Percentiles rank a stretch among this genome's conserved stretches.
These are phyloP conservation scores for Synergus umbraculus DNA, from an alignment of 2,888 invertebrate genomes.

Conservation along the genomic window DNA sequence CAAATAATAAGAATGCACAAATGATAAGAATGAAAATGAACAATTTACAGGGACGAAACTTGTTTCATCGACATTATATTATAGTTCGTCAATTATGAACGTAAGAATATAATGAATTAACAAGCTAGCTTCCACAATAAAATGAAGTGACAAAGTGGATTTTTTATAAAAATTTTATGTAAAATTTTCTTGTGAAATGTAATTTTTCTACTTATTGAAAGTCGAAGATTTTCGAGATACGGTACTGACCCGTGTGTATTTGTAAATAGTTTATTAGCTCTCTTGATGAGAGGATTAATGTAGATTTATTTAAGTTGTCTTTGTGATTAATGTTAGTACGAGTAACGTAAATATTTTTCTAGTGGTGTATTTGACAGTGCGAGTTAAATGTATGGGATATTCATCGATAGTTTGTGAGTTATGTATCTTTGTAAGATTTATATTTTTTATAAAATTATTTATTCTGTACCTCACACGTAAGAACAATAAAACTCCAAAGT, in stretches of 20 bases:
- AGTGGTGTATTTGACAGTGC: conserved; percentile 43
- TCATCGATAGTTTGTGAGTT: conserved; percentile 20
- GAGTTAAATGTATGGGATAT: conserved; percentile 43
- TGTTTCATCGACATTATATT: neutral
- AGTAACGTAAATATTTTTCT: conserved; percentile 53
- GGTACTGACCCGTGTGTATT: neutral
- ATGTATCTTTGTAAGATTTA: conserved; percentile 60
- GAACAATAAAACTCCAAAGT: conserved; percentile 31
- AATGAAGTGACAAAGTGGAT: neutral
- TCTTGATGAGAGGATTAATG: neutral
- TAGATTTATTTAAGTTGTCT: conserved; percentile 6
- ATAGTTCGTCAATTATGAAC: neutral
- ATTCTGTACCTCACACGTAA: conserved; percentile 62
- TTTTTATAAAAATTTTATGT: conserved; percentile 4
- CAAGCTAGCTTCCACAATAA: neutral
- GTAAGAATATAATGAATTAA: neutral
- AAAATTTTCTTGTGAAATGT: neutral
- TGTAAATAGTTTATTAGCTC: conserved; percentile 23
- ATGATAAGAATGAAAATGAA: neutral
- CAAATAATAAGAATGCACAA: neutral
- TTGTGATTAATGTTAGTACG: conserved; percentile 22
- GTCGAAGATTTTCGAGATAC: neutral
- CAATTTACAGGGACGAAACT: neutral
- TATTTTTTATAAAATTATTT: conserved; percentile 74
- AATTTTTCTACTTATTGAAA: neutral